These are phyloP conservation scores for Subanguina moxae DNA, from an alignment of 1,140 invertebrate species.

Conservation along the genomic window DNA sequence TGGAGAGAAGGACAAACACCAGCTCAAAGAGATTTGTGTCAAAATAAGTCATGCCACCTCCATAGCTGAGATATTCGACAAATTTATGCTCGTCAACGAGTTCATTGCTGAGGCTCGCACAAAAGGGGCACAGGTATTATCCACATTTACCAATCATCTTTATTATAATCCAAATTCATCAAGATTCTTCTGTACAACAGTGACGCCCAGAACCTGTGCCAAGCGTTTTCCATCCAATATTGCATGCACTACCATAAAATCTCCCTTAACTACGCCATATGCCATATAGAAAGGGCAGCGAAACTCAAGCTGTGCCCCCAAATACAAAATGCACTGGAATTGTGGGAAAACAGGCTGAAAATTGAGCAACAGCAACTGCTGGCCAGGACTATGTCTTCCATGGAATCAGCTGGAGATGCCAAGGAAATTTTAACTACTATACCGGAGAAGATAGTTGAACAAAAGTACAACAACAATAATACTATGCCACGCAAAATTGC, in stretches of 20 bases:
- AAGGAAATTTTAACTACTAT: too few relatives aligned
- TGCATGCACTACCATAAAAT: neutral
- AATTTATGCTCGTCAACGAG: neutral
- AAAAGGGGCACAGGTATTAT: neutral
- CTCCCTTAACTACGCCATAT: neutral
- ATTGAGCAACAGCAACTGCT: too few relatives aligned
- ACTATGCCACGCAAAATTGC: too few relatives aligned
- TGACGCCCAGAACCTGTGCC: neutral
- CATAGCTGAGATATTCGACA: too few relatives aligned
- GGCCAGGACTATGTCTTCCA: too few relatives aligned
- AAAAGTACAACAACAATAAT: too few relatives aligned
- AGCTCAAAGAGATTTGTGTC: too few relatives aligned
- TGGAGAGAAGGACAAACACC: too few relatives aligned
- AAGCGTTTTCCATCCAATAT: conserved; percentile 2
- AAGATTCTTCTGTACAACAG: neutral
- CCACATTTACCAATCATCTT: neutral
- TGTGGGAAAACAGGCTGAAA: neutral
- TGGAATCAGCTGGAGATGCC: too few relatives aligned
- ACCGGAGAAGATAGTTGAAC: too few relatives aligned
- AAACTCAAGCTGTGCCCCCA: neutral
- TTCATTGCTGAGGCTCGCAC: conserved; percentile 1
- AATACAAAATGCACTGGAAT: neutral
- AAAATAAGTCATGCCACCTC: too few relatives aligned
- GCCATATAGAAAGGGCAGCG: conserved; percentile 3
- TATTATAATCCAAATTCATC: neutral